Evolutionary conservation across 2,113 vertebrate species (phyloP), one percentile per base, ranked within the genome.

Genomic region (Scopus umbretta): DNA sequence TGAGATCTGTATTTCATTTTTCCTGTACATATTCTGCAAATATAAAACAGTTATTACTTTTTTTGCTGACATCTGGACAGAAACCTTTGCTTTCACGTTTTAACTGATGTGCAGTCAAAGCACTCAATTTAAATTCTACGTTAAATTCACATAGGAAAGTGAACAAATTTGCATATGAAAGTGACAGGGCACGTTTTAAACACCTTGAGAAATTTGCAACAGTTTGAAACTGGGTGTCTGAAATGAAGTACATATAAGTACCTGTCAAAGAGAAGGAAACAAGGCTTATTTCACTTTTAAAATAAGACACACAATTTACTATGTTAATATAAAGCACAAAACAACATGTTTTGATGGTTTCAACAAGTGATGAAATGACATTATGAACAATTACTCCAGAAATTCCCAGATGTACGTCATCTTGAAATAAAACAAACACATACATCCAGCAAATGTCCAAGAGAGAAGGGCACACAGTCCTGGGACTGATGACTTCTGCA

Each of bases 31-130:
- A 76, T 42, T 88, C 62, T 83, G 40, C 38, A 83, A 86, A 88
- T 30, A n/a, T 76, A 73, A 86, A 92, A 63, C 52, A 71, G 47
- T 17, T 55, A 47, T 84, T 65, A 72, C 34, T 67, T 66, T 53
- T 90, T 88, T 94, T 97, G 47, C 80, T 89, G 68, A 79, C 52
- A 86, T 43, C 63, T 88, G 89, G 67, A 55, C 79, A 94, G 82
- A 83, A 88, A 73, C 17, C 47, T 74, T n/a, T 59, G 42, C 68
- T 92, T 96, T 94, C 52, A 56, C 8, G 0, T 92, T 85, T 93
- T 93, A 91, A 88, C 67, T 74, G 9, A 88, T 70, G 15, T 40
- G 55, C 76, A 91, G 62, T 78, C 75, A 92, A 92, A 89, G 65
- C 65, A 79, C 14, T 74, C n/a, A 55, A 32, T 80, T 92, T 88